Base-by-base conservation (phyloP, 2,888 invertebrate genomes). In the Sturmia bella region DNA sequence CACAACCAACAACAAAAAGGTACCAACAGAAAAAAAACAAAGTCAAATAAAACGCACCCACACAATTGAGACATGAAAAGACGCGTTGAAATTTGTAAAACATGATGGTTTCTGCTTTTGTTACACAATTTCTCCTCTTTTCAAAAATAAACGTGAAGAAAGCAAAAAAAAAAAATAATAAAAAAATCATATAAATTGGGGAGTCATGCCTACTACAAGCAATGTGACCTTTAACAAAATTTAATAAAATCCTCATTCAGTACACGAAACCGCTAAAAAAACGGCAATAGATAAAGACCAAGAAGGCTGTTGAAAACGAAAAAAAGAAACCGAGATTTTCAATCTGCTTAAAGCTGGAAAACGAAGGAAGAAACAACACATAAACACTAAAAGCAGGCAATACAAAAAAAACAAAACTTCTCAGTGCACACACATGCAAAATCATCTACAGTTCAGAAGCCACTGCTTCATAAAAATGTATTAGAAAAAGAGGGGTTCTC, bases 71-170 rank as follows among this genome's bases (percentile, higher is more conserved):
- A 82, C 78, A 78, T 70, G 48, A 75, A 79, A 79, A 73, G 72
- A 82, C 74, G 82, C 78, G 78, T 82, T 78, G 64, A 82, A 82
- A 82, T 82, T 82, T 82, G 78, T 82, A 61, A 78, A 82, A 82
- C 82, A 82, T 82, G 78, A 78, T 78, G 64, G 82, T 59, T 66
- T 69, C 59, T 41, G 52, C 27, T 52, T 32, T 41, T 66, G n/a
- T 66, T 41, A 32, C 37, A 74, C 66, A 78, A 63, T 64, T 81
- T 78, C 82, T 66, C 82, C 82, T 82, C 68, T 68, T n/a, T 82
- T 64, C 13, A 70, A 41, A 9, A 52, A 19, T 11, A 45, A 27
- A 48, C 39, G 39, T 37, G 3, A 45, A 66, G 13, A 0, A 52
- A 52, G 15, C 17, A 37, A n/a, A 61, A 54, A 52, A 50, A 50